Evolutionary conservation across 2,113 vertebrate species (phyloP).

Genomic region (Ailuropoda melanoleuca): DNA sequence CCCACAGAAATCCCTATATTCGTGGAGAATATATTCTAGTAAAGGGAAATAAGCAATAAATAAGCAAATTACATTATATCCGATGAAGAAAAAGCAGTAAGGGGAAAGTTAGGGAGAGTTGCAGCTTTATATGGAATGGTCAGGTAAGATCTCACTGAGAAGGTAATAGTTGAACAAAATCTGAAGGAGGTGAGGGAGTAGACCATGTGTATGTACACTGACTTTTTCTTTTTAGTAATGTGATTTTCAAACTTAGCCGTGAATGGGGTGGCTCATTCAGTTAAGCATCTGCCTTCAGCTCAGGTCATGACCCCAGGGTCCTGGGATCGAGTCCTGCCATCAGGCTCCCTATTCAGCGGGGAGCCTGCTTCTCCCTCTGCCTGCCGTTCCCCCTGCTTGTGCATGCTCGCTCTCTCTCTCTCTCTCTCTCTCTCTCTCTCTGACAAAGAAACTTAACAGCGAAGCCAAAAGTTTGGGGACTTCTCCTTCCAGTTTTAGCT

Average conservation of each 20-base stretch:
- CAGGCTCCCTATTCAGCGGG: no score
- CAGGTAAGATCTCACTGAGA: neutral
- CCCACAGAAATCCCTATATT: neutral
- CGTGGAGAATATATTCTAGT: neutral
- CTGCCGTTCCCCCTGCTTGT: no score
- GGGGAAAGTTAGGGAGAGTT: neutral
- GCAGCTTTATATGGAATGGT: neutral
- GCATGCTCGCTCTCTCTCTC: no score
- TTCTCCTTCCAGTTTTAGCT: neutral
- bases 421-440: no score
- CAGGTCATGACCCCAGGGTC: no score
- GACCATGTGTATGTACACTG: fast-evolving
- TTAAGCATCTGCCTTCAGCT: no score
- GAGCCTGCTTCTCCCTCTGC: no score
- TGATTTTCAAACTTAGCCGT: neutral
- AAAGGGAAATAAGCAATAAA: neutral
- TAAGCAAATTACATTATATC: neutral
- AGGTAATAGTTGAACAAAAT: neutral
- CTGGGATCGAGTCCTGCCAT: no score
- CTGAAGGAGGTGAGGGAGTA: neutral
- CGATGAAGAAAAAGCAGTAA: neutral
- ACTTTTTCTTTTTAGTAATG: neutral
- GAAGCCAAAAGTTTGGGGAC: neutral
- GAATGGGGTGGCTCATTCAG: no score
- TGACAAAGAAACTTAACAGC: no score